phyloP scores from a whole-genome alignment of 2,797 vertebrate genomes.

The Sarcoramphus papa region DNA sequence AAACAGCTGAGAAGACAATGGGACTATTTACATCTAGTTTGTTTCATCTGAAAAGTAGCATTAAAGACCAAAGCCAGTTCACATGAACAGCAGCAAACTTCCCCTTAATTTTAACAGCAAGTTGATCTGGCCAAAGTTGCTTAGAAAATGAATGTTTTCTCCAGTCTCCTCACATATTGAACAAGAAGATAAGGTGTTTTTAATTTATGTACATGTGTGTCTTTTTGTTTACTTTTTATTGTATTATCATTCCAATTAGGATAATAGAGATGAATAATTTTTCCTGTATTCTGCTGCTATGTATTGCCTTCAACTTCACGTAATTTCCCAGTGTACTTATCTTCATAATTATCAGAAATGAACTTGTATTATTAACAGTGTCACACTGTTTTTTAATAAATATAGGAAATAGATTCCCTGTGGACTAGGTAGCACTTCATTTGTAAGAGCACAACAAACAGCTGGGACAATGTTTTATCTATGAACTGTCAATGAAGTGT shows the following conservation, averaged over 20 bases:
- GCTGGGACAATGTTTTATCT: background rate
- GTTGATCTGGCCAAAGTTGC: background rate
- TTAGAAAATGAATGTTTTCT: background rate
- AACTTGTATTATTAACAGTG: background rate
- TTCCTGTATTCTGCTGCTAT: background rate
- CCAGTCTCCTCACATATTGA: background rate
- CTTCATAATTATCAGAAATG: background rate
- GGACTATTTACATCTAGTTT: background rate
- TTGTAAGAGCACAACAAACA: background rate
- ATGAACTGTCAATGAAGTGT: background rate
- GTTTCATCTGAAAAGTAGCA: background rate
- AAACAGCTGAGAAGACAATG: background rate
- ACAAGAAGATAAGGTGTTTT: background rate
- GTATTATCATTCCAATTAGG: background rate
- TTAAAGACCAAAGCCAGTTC: background rate
- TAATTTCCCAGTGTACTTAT: background rate
- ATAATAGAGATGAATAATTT: background rate
- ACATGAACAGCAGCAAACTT: background rate
- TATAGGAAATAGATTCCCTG: background rate
- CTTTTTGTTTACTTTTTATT: background rate
- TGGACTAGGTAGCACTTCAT: background rate
- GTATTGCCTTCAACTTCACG: background rate
- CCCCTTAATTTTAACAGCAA: background rate
- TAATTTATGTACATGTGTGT: background rate
- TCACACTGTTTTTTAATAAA: background rate